Percentiles rank a stretch among this genome's conserved stretches.
Evolutionary conservation across 2,888 invertebrate genomes (phyloP).

Genomic region (Prenolepis imparis): DNA sequence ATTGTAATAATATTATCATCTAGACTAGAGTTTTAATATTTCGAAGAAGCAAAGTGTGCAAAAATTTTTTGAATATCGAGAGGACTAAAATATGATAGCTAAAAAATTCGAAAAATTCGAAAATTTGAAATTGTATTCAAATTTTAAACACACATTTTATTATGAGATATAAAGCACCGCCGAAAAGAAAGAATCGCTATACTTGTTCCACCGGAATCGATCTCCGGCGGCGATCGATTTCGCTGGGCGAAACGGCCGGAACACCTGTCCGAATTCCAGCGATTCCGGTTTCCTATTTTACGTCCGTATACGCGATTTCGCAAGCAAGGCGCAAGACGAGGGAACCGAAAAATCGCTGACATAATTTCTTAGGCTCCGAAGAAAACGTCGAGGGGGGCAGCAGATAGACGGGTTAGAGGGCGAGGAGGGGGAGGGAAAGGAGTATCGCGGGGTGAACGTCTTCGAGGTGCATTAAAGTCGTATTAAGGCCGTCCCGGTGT

Average conservation of each 20-base stretch:
- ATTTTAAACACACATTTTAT: not conserved
- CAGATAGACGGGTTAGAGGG: not conserved
- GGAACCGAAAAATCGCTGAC: constrained; percentile 58
- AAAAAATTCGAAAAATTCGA: too few species aligned
- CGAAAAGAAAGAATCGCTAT: constrained; percentile 1
- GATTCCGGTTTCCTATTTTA: constrained; percentile 68
- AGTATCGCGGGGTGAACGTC: constrained; percentile 66
- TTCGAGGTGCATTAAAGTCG: constrained; percentile 75
- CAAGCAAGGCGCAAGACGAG: constrained; percentile 49
- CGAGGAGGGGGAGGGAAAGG: not conserved
- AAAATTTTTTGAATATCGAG: too few species aligned
- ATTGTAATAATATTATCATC: not conserved
- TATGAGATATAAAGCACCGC: not conserved
- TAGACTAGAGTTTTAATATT: too few species aligned
- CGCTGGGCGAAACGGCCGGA: constrained; percentile 42
- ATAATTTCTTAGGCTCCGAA: constrained; percentile 18
- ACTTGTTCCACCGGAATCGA: constrained; percentile 53
- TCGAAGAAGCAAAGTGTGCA: too few species aligned
- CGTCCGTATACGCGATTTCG: constrained; percentile 63
- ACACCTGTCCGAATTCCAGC: constrained; percentile 67
- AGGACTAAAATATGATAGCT: too few species aligned
- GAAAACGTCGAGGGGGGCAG: not conserved
- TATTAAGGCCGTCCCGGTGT: constrained; percentile 76
- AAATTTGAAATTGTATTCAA: too few species aligned
- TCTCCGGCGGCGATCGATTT: constrained; percentile 37